Percentiles rank a stretch among this genome's conserved stretches.
phyloP scores from a whole-genome alignment of 2,888 invertebrate species.

The Coremacera marginata region DNA sequence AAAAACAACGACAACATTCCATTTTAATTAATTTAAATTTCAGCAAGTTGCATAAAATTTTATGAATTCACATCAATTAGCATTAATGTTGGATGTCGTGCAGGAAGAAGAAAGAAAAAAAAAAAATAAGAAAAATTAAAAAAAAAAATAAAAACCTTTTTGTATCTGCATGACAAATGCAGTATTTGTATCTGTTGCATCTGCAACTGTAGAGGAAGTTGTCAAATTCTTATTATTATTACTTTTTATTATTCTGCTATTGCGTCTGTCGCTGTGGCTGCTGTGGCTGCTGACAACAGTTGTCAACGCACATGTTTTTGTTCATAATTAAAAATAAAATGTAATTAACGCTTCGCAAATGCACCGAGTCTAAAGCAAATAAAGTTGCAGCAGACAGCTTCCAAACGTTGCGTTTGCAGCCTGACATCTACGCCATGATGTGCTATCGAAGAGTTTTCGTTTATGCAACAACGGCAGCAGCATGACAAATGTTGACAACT shows the following conservation, averaged over 20 bases:
- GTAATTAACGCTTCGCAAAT: conserved; percentile 43
- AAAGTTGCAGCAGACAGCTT: neutral
- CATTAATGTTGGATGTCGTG: conserved; percentile 30
- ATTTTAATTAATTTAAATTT: conserved; percentile 51
- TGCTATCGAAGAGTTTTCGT: neutral
- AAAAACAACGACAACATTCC: conserved; percentile 12
- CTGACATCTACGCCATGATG: conserved; percentile 7
- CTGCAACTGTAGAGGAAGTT: neutral
- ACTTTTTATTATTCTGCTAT: neutral
- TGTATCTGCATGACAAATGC: neutral
- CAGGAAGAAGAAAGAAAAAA: too few relatives aligned
- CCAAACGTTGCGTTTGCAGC: neutral
- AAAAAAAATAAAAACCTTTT: neutral
- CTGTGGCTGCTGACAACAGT: conserved; percentile 40
- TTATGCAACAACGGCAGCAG: neutral
- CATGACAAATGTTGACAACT: conserved; percentile 24
- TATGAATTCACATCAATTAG: conserved; percentile 46
- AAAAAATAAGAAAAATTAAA: neutral
- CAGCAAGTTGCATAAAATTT: conserved; percentile 49
- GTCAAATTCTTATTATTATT: neutral
- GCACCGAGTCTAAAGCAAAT: conserved; percentile 20
- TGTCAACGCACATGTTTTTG: conserved; percentile 47
- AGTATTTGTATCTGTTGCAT: neutral
- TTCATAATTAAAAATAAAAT: conserved; percentile 48
- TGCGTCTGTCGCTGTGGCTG: neutral